These are phyloP conservation scores for Drosophila dives DNA, from an alignment of 2,888 invertebrate genomes.

Conservation along the genomic window DNA sequence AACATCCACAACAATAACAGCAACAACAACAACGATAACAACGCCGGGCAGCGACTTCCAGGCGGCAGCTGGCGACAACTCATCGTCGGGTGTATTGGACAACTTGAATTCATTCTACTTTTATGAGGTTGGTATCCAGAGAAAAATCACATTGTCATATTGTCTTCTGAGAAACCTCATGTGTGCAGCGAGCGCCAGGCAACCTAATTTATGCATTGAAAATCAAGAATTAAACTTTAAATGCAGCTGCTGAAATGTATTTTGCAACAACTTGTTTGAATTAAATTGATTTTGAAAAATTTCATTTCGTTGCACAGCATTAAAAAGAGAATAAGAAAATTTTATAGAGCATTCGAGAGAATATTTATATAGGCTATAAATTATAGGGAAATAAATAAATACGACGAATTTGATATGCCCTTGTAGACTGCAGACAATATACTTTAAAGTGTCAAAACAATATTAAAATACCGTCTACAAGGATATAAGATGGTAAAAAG, in stretches of 20 bases:
- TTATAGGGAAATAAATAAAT: not conserved
- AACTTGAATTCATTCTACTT: conserved; percentile 84
- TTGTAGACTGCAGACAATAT: not conserved
- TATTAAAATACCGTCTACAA: not conserved
- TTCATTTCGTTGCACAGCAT: not conserved
- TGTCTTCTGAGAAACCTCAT: conserved; percentile 20
- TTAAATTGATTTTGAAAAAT: conserved; percentile 28
- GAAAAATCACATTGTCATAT: conserved; percentile 1
- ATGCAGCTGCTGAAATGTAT: conserved; percentile 34
- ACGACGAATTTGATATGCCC: not conserved
- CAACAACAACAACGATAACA: conserved; percentile 37
- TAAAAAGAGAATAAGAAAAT: not conserved
- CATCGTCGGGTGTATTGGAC: conserved; percentile 65
- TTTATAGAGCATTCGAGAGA: not conserved
- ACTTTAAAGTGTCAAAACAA: not conserved
- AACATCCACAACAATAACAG: conserved; percentile 51
- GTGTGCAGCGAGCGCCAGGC: conserved; percentile 9
- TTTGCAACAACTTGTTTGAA: conserved; percentile 21
- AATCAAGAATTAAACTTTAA: conserved; percentile 18
- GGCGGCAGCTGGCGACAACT: conserved; percentile 44
- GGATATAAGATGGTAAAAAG: not conserved
- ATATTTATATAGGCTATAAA: not conserved
- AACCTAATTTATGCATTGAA: conserved; percentile 59
- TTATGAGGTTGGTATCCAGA: conserved; percentile 80
- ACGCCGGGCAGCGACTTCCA: conserved; percentile 44